Evolutionary conservation across 2,888 invertebrate genomes (phyloP), one percentile per base, ranked within the genome.

Genomic region (Ormia ochracea): DNA sequence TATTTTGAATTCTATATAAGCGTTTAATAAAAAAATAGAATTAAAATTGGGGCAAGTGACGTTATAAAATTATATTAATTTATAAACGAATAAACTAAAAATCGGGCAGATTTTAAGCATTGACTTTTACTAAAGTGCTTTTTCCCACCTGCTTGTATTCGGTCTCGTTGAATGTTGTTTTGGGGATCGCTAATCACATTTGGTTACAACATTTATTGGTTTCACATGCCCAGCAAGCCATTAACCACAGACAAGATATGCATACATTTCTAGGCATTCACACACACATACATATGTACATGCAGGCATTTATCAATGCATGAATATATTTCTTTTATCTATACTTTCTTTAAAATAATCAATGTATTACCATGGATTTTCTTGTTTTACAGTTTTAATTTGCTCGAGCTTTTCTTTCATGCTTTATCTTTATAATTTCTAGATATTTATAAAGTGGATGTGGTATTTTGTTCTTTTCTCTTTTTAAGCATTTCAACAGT

Each of bases 111-210:
- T n/a, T n/a, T n/a, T n/a, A n/a, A n/a, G n/a, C n/a, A n/a, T n/a
- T n/a, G n/a, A n/a, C n/a, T n/a, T n/a, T n/a, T n/a, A n/a, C n/a
- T n/a, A n/a, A n/a, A n/a, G n/a, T 21, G 7, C 48, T 48, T 23
- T 7, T 26, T 48, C 6, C n/a, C 7, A 3, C 12, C 10, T 1
- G 5, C 12, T 12, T 38, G 7, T 45, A 21, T 38, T 9, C 56
- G 21, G 26, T 43, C 23, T 43, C 33, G n/a, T 54, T 63, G 38
- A 61, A 33, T 58, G 58, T 17, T 41, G 41, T 77, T 69, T 77
- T 36, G 48, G 38, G 52, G 63, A 58, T 70, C 58, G 54, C 69
- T 58, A 70, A 63, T 43, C 69, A 65, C 26, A 56, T 63, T 41
- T 21, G 14, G 52, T 21, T 63, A 21, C 43, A 31, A n/a, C 38